Evolutionary conservation across 2,113 vertebrate species (phyloP), one percentile per base, ranked within the genome.

Genomic region (Alaudala cheleensis): DNA sequence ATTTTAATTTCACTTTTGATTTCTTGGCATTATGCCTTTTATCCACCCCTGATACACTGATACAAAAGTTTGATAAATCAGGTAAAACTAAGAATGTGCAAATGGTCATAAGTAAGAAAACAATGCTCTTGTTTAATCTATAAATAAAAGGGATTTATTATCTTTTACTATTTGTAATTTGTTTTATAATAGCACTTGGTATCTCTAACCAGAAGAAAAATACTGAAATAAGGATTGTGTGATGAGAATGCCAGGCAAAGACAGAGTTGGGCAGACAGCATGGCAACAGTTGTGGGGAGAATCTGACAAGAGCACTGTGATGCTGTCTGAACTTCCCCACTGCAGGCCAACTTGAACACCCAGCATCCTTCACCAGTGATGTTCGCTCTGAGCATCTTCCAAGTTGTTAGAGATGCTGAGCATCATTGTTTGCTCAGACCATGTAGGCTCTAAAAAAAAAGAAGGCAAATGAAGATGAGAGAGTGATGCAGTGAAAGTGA

Each of bases 271-370:
- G 12, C 44, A 86, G 66, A 39, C 6, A 84, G 37, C 40, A 77
- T 49, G 62, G 31, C 51, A 77, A 2, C 5, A 64, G 25, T 14
- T 45, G 8, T 60, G 2, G 2, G 56, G n/a, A 56, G 22, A 67
- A n/a, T 29, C 37, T 22, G 25, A 37, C 29, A n/a, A 12, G 26
- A 19, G 45, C 4, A 2, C 34, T 31, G n/a, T 22, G 8, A 4
- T 40, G 19, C 64, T 33, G 8, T 17, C 14, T n/a, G 53, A 6
- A 18, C 14, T 34, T 29, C 37, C 45, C n/a, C 13, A 26, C 26
- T 2, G 0, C 6, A n/a, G 57, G 14, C 20, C 42, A 62, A 0
- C 23, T 6, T 49, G 17, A 66, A 58, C 58, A 88, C 45, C 28
- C 67, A 83, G 25, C 25, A 28, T 47, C 58, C 51, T 40, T 62